These are phyloP conservation scores for Circaetus gallicus DNA, from an alignment of 2,113 vertebrate species.

Conservation along the genomic window DNA sequence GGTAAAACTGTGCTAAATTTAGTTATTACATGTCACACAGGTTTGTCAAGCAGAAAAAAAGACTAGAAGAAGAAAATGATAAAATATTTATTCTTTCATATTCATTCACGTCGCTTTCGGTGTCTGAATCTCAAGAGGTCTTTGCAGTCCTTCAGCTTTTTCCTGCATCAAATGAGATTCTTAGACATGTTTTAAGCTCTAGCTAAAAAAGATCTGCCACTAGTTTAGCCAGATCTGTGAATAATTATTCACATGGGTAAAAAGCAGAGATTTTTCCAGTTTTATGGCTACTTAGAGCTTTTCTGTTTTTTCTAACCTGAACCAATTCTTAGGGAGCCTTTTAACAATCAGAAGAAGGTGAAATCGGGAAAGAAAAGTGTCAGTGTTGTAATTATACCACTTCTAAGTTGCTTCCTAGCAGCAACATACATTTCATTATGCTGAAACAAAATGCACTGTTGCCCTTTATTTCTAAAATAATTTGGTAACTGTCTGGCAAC, in stretches of 20 bases:
- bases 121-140: not conserved
- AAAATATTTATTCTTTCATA: not conserved
- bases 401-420: not conserved
- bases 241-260: not conserved
- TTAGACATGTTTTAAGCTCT: not conserved
- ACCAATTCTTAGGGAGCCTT: not conserved
- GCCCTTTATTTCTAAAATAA: not conserved
- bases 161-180: not conserved
- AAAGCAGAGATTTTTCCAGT: not conserved
- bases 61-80: not conserved
- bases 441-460: not conserved
- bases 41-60: not conserved
- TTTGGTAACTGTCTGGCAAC: not conserved
- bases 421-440: not conserved
- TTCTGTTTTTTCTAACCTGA: not conserved
- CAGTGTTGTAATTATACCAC: not conserved
- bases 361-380: not conserved
- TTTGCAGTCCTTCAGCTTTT: not conserved
- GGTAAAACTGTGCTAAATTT: not conserved
- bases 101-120: rapidly evolving
- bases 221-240: not conserved
- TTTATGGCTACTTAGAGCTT: not conserved
- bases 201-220: not conserved
- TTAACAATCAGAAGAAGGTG: not conserved
- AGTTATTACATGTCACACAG: not conserved